Percentiles rank a stretch among this genome's conserved stretches.
phyloP scores from a whole-genome alignment of 2,797 vertebrate species.

The Fringilla coelebs region DNA sequence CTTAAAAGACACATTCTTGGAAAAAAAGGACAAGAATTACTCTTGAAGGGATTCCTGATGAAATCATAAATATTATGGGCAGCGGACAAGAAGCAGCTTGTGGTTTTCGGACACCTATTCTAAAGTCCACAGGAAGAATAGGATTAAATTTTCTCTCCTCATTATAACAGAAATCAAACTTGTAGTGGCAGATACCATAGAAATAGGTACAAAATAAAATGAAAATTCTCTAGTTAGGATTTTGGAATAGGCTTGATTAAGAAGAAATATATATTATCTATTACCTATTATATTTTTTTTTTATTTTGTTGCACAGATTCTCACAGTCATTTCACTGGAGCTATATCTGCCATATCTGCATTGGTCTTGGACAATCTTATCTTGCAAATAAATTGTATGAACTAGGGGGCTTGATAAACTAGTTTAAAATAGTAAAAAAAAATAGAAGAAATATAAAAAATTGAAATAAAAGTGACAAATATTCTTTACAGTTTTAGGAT shows the following conservation, averaged over 20 bases:
- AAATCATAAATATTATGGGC: not conserved
- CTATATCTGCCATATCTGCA: not conserved
- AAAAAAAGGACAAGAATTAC: not conserved
- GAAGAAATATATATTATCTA: not conserved
- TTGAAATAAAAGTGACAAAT: not conserved
- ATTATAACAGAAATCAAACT: not conserved
- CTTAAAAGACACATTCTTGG: not conserved
- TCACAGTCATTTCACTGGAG: not conserved
- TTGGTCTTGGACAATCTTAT: not conserved
- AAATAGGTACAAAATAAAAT: not conserved
- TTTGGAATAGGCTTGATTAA: not conserved
- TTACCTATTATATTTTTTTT: too few relatives aligned
- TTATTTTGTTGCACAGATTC: not conserved
- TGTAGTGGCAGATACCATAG: not conserved
- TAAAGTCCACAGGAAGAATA: not conserved
- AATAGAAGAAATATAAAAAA: not conserved
- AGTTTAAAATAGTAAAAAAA: not conserved
- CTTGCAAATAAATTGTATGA: not conserved
- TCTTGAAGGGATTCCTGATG: not conserved
- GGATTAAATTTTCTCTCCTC: not conserved
- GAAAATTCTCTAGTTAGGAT: not conserved
- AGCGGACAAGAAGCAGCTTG: not conserved
- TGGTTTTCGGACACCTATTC: not conserved
- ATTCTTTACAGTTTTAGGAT: not conserved
- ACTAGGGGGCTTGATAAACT: not conserved